Evolutionary conservation across 2,888 invertebrate species (phyloP), one percentile per base, ranked within the genome.

Genomic region (Ecdyonurus torrentis): DNA sequence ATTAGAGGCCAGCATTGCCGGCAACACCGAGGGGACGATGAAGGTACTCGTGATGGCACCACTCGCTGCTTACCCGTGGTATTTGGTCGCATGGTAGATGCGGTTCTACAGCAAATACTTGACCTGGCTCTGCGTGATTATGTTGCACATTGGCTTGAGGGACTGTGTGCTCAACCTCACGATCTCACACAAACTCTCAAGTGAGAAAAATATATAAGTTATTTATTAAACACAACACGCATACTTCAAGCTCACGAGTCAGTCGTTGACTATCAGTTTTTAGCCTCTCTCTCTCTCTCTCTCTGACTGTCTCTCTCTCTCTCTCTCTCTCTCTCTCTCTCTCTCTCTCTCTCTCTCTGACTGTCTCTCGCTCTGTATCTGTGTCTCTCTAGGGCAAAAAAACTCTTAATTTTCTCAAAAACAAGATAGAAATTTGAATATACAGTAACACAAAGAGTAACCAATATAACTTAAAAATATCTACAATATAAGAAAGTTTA

Each of bases 41-140:
- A 7, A 1, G 5, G 23, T 52, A 22, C 50, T 23, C 24, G 50
- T 10, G 24, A 55, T n/a, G 50, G 52, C 60, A 59, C 19, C 59
- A 25, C 37, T 62, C 59, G 24, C 58, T 84, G 85, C 74, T 78
- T 88, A 68, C 85, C 87, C n/a, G 77, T 87, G n/a, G 81, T 90
- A 70, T 87, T 89, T 75, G 88, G 90, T 55, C 81, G 89, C 66
- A 87, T 89, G 64, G 87, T 93, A 52, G 93, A 93, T 71, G 83
- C 86, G 69, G 84, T 90, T 67, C 74, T 93, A 24, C 89, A 91
- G 70, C 87, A 91, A 72, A 78, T 93, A 53, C 79, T 92, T 67
- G 91, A 92, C 73, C 83, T 88, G 72, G 77, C 86, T 52, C 78
- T 90, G 55, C 78, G 88, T 69, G 92, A 93, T 74, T 91, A 88